Percentiles rank a stretch among this genome's conserved stretches.
Evolutionary conservation across 2,797 vertebrate genomes (phyloP).

Genomic region (Pygocentrus nattereri): DNA sequence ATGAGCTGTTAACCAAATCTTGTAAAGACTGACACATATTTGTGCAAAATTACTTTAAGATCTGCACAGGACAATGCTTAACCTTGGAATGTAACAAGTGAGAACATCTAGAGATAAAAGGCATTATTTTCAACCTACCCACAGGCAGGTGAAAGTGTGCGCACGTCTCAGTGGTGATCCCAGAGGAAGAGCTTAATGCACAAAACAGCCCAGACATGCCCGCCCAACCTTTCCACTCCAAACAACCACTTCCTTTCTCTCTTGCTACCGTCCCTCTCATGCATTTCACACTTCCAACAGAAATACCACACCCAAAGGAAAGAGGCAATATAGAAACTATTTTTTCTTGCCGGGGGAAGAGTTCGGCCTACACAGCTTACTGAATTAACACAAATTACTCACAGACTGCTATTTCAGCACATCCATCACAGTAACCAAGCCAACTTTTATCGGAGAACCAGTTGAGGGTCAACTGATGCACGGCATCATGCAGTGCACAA

Average conservation of each 20-base stretch:
- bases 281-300: constrained; percentile 27
- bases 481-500: background rate
- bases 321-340: constrained; percentile 5
- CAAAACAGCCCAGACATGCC: background rate
- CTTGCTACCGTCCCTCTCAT: background rate
- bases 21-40: too few species aligned
- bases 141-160: constrained; percentile 11
- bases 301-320: constrained; percentile 31
- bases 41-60: too few species aligned
- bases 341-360: background rate
- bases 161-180: background rate
- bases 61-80: background rate
- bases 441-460: background rate
- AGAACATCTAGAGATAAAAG: constrained; percentile 18
- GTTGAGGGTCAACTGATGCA: background rate
- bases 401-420: background rate
- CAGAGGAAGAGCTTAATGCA: constrained; percentile 15
- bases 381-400: background rate
- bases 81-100: background rate
- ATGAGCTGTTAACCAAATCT: too few species aligned
- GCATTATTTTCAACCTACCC: constrained; percentile 6
- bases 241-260: constrained; percentile 8
- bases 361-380: background rate
- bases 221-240: background rate
- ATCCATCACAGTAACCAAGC: background rate